Base-by-base conservation (phyloP, 2,797 vertebrate genomes). In the Acrossocheilus wenchowensis region DNA sequence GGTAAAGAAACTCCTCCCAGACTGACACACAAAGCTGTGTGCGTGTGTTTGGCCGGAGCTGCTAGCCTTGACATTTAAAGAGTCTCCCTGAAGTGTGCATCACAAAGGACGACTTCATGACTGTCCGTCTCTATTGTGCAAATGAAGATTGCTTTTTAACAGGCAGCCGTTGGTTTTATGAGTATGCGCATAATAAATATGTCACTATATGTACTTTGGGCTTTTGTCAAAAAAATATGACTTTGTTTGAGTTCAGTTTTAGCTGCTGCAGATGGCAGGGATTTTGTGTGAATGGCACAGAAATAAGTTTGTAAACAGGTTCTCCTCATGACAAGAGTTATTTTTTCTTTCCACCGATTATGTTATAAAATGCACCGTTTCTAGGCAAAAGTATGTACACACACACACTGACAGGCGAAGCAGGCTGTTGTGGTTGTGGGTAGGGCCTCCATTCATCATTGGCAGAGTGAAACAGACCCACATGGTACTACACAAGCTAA, bases 371-470 rank as follows among this genome's bases (percentile, higher is more conserved):
- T 72, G 78, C 85, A 36, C 52, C 74, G 14, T 23, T 78, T 84
- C 88, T 91, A 86, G 43, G 88, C 89, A 23, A 87, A 88, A 19
- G 73, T 89, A 26, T 82, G 2, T 4, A 19, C 41, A 34, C 39
- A 17, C 26, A 26, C 77, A 62, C 78, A 45, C 8, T 60, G 81
- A 36, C 26, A 74, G 69, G 17, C 50, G 19, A 88, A 75, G 39
- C 52, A 50, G 77, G 52, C 78, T 78, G 91, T 87, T 92, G 92
- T 91, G 94, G 94, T 94, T 94, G 94, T 93, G 92, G 94, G 93
- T 81, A 89, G 92, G 93, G 91, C 90, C 72, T 14, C 85, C 62
- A 86, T 90, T 92, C 64, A 88, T 91, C 90, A 88, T 90, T 94
- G 91, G 89, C 85, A 85, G 89, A 92, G 89, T 87, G 84, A 91